Percentiles rank a stretch among this genome's conserved stretches.
Conservation (phyloP, 2,888 invertebrate species). For the Lingula anatina region DNA sequence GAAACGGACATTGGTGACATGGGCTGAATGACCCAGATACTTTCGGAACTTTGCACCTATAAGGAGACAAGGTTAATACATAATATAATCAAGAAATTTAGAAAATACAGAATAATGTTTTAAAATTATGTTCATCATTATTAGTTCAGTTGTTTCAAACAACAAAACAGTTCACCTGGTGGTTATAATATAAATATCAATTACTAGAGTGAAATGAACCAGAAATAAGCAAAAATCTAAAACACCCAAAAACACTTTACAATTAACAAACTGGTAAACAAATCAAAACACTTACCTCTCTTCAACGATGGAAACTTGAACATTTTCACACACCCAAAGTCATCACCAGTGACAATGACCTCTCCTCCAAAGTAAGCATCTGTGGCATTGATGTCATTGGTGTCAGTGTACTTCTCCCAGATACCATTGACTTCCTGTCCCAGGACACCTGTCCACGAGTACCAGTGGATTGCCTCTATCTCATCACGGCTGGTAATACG, state of each 20-base stretch:
- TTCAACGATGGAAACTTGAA: slow-evolving; percentile 48
- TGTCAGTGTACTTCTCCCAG: slow-evolving; percentile 53
- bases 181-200: no score
- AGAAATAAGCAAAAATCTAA: no score
- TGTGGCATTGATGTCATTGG: slow-evolving; percentile 50
- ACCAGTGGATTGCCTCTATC: slow-evolving; percentile 44
- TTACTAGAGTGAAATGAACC: no score
- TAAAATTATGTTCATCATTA: no score
- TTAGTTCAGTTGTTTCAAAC: not conserved
- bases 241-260: no score
- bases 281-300: slow-evolving; percentile 40
- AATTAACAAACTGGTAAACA: no score
- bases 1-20: slow-evolving; percentile 54
- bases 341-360: slow-evolving; percentile 48
- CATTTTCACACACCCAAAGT: slow-evolving; percentile 51
- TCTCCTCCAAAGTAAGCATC: slow-evolving; percentile 43
- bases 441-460: slow-evolving; percentile 49
- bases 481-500: slow-evolving; percentile 47
- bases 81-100: no score
- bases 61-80: slow-evolving; percentile 6
- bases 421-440: slow-evolving; percentile 50
- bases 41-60: slow-evolving; percentile 52
- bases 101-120: no score
- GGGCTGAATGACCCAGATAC: slow-evolving; percentile 53
- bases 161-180: no score